Base-by-base conservation (phyloP, 2,113 vertebrate genomes). In the Perca schrenkii region DNA sequence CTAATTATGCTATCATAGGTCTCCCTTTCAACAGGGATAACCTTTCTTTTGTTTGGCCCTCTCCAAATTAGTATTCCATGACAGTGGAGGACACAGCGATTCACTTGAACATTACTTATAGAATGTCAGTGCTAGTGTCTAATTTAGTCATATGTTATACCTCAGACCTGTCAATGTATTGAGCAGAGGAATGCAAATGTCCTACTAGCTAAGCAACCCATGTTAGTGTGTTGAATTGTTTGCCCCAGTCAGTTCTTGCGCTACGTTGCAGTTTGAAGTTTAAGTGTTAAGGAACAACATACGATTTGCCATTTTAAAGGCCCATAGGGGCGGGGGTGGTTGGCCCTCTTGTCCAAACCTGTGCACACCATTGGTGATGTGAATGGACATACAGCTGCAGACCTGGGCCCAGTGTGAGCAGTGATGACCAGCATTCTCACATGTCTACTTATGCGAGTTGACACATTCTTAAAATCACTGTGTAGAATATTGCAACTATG, bases 1-100 rank as follows among this genome's bases (percentile, higher is more conserved):
- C 19, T 75, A 58, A 80, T 84, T 81, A 82, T 70, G 34, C 70
- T 86, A 80, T 80, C 80, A 73, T 10, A 74, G 36, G 28, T 84
- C 56, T 70, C 47, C 31, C 74, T 82, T 75, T 83, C 46, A 71
- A 61, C 56, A 67, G 14, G 53, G 13, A 63, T 47, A 77, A 72
- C 66, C 40, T 87, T 74, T 79, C 57, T 76, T 86, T 63, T 36
- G 77, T 65, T 74, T 77, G 62, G 31, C 47, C 25, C 52, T 61
- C 31, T 56, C 4, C 25, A 67, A 74, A 84, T 79, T 52, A 57
- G n/a, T 62, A 58, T 79, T 81, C 60, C 0, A 1, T 46, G 16
- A 53, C 56, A 64, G 17, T 47, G 15, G 43, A 83, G 53, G 54
- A 80, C 31, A 58, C 25, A 66, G 31, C 13, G 53, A 15, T 11